These are phyloP conservation scores for Napeogenes inachia DNA, from an alignment of 2,888 invertebrate species.

Conservation along the genomic window DNA sequence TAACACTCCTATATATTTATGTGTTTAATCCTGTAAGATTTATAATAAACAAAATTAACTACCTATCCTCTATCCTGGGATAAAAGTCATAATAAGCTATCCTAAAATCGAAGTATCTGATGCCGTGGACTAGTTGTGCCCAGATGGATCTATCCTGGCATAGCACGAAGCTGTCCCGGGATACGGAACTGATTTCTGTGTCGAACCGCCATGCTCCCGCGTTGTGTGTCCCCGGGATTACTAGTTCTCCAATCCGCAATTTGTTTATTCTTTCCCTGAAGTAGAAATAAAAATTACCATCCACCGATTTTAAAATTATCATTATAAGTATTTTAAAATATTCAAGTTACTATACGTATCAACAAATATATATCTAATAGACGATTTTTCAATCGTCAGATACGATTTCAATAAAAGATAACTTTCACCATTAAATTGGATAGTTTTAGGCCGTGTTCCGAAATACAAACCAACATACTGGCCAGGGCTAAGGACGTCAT, in stretches of 20 bases:
- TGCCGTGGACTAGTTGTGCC: conserved; percentile 90
- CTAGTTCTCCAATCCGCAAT: conserved; percentile 67
- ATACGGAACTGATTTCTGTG: conserved; percentile 64
- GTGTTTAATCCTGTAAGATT: not conserved
- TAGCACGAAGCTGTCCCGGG: conserved; percentile 62
- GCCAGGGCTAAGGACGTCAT: no score
- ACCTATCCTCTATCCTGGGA: conserved; percentile 59
- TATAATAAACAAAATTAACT: conserved; percentile 15
- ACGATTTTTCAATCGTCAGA: no score
- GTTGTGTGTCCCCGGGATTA: conserved; percentile 75
- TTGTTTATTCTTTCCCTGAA: conserved; percentile 57
- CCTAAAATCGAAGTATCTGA: conserved; percentile 88
- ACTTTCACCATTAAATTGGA: no score
- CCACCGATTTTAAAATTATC: not conserved
- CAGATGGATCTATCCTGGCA: conserved; percentile 88
- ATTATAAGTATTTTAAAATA: not conserved
- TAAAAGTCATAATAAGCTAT: conserved; percentile 81
- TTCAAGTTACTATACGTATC: no score
- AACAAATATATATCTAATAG: no score
- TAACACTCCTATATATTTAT: no score
- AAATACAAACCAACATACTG: no score
- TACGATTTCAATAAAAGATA: no score
- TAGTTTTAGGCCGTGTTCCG: no score
- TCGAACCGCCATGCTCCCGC: conserved; percentile 74
- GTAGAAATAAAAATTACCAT: not conserved